Evolutionary conservation across 2,888 invertebrate genomes (phyloP), one percentile per base, ranked within the genome.

Genomic region (Pegoplata infirma): DNA sequence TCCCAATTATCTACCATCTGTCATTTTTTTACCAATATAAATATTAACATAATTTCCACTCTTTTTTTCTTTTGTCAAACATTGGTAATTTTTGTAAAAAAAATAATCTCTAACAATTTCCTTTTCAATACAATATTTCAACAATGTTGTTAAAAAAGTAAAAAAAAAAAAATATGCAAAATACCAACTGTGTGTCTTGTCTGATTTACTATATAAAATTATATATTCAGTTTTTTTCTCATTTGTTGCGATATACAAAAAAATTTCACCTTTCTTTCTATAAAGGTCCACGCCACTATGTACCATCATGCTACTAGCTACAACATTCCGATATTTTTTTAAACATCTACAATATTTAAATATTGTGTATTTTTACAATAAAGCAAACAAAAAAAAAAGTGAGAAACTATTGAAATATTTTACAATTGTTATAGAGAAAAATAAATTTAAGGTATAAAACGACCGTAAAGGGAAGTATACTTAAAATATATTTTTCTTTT

Each of bases 191-290:
- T 49, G 63, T 49, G 19, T 32, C 47, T 63, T 47, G 47, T 49
- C 47, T 58, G 58, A 58, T 58, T 58, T 58, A 44, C 5, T 58
- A 58, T 58, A 16, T n/a, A n/a, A 40, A 40, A n/a, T n/a, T n/a
- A n/a, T n/a, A n/a, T n/a, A n/a, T n/a, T n/a, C n/a, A n/a, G 14
- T 14, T 25, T 51, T n/a, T 51, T 36, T 32, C n/a, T 53, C n/a
- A 25, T 53, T 40, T n/a, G n/a, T n/a, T n/a, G 5, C 23, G 23
- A 44, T 28, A n/a, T 16, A 53, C 16, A 66, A 63, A 49, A 32
- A 64, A 64, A 51, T 53, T 64, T 59, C 59, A 69, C 44, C 44
- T 69, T 69, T 69, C 53, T 28, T 58, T 64, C 68, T 63, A 63
- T 47, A 61, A 61, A 59, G 63, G 23, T 17, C 44, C 44, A 40